A percentile compares a stretch with the other conserved stretches of the same genome.
Conservation (phyloP, 2,888 invertebrate species). For the Octodonta nipae region DNA sequence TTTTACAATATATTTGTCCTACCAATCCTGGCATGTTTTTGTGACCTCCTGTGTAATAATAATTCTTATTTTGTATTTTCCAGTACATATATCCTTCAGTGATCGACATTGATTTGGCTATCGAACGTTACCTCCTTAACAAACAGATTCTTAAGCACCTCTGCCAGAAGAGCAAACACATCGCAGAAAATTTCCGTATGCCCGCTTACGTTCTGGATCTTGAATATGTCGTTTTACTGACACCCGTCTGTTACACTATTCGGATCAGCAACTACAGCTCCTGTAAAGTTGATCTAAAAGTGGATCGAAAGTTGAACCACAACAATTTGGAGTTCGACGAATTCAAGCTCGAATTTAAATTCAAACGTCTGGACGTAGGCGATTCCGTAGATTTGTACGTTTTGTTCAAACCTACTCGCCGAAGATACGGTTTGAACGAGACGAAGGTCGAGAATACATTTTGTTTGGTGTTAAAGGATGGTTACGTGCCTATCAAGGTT, state of each 20-base stretch:
- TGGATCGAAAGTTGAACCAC: slow-evolving; percentile 24
- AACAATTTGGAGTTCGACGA: slow-evolving; percentile 20
- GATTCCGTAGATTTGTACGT: slow-evolving; percentile 40
- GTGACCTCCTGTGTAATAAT: no score
- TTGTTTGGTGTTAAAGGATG: slow-evolving; percentile 38
- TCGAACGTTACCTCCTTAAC: slow-evolving; percentile 42
- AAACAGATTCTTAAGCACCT: slow-evolving; percentile 37
- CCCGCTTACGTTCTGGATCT: slow-evolving; percentile 44
- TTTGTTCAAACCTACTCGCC: slow-evolving; percentile 39
- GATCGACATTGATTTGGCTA: slow-evolving; percentile 49
- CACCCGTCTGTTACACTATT: slow-evolving; percentile 35
- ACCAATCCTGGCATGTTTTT: no score
- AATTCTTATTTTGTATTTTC: no score
- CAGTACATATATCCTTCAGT: slow-evolving; percentile 32
- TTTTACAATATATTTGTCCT: no score
- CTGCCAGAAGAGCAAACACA: slow-evolving; percentile 31
- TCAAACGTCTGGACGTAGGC: slow-evolving; percentile 37
- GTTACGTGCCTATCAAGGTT: slow-evolving; percentile 44
- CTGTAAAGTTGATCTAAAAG: slow-evolving; percentile 34
- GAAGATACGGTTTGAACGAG: slow-evolving; percentile 36
- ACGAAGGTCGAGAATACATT: slow-evolving; percentile 16
- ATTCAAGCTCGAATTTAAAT: slow-evolving; percentile 26
- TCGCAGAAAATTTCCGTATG: slow-evolving; percentile 39
- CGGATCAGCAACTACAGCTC: slow-evolving; percentile 42
- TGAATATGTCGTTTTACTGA: slow-evolving; percentile 40